Evolutionary conservation across 2,113 vertebrate species (phyloP).

Genomic region (Meriones unguiculatus): DNA sequence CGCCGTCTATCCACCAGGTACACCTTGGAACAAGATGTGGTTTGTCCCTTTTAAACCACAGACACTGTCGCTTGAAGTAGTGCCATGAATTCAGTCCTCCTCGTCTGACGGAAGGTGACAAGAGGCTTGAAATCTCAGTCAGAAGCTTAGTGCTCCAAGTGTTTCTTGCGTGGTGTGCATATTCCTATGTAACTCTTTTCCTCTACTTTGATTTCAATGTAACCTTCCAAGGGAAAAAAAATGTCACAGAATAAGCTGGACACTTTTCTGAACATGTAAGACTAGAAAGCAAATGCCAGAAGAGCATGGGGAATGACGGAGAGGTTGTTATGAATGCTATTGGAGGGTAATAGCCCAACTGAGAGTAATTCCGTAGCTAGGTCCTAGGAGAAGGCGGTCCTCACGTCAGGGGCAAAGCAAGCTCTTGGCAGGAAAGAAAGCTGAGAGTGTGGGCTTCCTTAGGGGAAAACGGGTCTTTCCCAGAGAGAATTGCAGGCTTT

Average conservation of each 20-base stretch:
- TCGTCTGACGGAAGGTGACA: neutral
- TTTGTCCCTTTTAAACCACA: neutral
- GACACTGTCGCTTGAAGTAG: neutral
- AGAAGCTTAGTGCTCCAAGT: neutral
- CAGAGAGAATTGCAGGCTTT: neutral
- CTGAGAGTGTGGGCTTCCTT: neutral
- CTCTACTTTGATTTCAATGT: constrained; percentile 31
- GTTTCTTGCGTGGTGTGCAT: neutral
- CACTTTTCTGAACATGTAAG: neutral
- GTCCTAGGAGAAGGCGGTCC: neutral
- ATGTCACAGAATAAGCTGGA: constrained; percentile 21
- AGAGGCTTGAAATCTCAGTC: neutral
- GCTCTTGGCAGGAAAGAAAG: neutral
- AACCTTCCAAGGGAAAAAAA: constrained; percentile 34
- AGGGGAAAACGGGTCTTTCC: neutral
- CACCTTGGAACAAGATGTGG: neutral
- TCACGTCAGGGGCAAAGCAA: neutral
- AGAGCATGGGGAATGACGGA: constrained; percentile 23
- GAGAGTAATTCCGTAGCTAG: neutral
- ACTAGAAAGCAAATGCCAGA: neutral
- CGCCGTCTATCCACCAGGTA: neutral
- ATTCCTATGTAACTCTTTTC: neutral
- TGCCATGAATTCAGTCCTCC: neutral
- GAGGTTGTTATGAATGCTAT: neutral
- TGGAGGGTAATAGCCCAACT: neutral